Evolutionary conservation across 2,113 vertebrate genomes (phyloP).

Genomic region (Globicephala melas): DNA sequence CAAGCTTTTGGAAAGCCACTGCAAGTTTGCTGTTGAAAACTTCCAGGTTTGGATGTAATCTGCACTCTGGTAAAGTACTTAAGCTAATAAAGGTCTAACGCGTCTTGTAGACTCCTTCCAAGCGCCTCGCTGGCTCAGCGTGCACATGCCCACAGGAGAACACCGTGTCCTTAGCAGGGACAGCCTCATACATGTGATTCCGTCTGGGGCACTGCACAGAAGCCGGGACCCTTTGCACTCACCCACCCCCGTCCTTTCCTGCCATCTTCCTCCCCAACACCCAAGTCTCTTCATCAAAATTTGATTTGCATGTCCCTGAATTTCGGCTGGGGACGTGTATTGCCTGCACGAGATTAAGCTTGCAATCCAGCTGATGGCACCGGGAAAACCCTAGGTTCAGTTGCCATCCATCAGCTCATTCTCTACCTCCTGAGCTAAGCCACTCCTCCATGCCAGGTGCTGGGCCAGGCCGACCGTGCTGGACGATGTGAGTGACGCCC

Average conservation of each 20-base stretch:
- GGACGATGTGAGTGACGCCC: neutral
- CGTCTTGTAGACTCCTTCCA: constrained; percentile 71
- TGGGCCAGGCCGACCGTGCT: neutral
- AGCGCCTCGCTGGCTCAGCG: constrained; percentile 16
- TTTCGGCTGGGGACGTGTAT: neutral
- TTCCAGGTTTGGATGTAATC: constrained; percentile 70
- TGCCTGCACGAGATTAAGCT: neutral
- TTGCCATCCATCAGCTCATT: neutral
- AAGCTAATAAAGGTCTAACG: constrained; percentile 70
- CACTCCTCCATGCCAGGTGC: neutral
- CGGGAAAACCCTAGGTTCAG: neutral
- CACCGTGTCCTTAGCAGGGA: neutral
- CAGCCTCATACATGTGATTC: constrained; percentile 19
- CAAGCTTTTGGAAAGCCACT: constrained; percentile 63
- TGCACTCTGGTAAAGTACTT: constrained; percentile 80
- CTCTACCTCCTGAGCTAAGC: neutral
- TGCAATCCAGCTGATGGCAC: neutral
- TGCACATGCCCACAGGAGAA: constrained; percentile 53
- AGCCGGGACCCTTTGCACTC: neutral
- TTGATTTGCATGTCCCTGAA: neutral
- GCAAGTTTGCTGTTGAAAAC: constrained; percentile 69
- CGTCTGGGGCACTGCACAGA: neutral
- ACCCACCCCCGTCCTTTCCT: neutral
- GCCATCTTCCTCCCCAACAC: neutral
- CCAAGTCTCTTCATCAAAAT: neutral